A percentile compares a stretch with the other conserved stretches of the same genome.
Conservation (phyloP, 1,140 invertebrate genomes). For the Cheumatopsyche charites region DNA sequence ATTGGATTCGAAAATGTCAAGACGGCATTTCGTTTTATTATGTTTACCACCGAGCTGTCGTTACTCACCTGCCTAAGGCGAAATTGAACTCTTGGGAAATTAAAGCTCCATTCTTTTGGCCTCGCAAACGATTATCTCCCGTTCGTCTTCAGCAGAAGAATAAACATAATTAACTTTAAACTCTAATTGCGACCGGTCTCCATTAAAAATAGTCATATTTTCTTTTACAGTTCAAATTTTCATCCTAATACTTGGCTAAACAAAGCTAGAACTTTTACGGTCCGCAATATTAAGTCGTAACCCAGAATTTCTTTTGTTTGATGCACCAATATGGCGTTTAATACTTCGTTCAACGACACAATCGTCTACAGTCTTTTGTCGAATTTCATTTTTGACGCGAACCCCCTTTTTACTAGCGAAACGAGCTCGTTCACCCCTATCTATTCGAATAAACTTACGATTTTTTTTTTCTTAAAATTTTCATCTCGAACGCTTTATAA, state of each 20-base stretch:
- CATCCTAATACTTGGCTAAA: not conserved
- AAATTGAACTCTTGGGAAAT: constrained; percentile 38
- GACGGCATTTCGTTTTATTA: constrained; percentile 30
- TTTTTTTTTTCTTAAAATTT: too few relatives aligned
- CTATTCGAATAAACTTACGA: not conserved
- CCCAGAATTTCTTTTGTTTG: constrained; percentile 1
- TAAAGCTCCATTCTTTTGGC: constrained; percentile 29
- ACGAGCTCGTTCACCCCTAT: not conserved
- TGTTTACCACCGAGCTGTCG: constrained; percentile 34
- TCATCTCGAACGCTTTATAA: too few relatives aligned
- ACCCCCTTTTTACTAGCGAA: not conserved
- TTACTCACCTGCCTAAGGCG: constrained; percentile 35
- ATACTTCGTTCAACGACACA: not conserved
- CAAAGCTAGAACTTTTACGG: not conserved
- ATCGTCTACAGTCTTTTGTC: not conserved
- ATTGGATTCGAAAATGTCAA: constrained; percentile 30
- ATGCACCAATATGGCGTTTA: constrained; percentile 16
- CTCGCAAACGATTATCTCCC: constrained; percentile 31
- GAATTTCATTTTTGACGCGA: not conserved
- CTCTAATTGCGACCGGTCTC: constrained; percentile 24
- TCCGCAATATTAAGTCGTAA: not conserved
- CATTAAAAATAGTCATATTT: too few relatives aligned
- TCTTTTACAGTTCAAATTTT: not conserved
- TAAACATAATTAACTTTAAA: constrained; percentile 38
- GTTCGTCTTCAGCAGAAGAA: constrained; percentile 32